phyloP scores from a whole-genome alignment of 2,113 vertebrate species.

The Vombatus ursinus region DNA sequence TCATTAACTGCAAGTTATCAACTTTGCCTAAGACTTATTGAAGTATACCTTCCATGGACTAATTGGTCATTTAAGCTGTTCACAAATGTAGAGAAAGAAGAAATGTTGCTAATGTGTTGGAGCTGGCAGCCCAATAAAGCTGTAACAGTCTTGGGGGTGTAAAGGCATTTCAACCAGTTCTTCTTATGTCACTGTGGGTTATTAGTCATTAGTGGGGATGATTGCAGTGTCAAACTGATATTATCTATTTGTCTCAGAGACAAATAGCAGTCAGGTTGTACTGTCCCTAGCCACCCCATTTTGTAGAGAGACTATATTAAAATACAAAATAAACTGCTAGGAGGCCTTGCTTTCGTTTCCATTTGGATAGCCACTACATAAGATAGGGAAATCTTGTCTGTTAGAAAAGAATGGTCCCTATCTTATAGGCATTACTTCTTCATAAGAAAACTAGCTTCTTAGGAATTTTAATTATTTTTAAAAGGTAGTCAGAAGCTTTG shows the following conservation, averaged over 20 bases:
- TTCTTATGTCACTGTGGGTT: background rate
- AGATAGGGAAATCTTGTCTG: background rate
- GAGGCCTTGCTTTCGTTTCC: background rate
- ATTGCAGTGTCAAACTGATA: background rate
- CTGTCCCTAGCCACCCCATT: background rate
- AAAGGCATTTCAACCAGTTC: background rate
- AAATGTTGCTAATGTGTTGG: background rate
- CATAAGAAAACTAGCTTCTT: background rate
- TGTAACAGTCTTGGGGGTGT: background rate
- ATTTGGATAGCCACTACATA: background rate
- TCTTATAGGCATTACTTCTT: background rate
- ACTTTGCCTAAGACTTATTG: background rate
- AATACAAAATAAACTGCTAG: background rate
- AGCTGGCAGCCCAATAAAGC: background rate
- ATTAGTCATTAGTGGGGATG: background rate
- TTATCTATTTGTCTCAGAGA: background rate
- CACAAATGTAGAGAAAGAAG: slow-evolving; percentile 16
- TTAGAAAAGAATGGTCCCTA: background rate
- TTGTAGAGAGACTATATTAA: background rate
- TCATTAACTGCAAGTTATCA: background rate
- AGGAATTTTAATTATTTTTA: background rate
- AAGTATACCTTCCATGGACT: background rate
- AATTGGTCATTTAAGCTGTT: background rate
- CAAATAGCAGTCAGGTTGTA: background rate
- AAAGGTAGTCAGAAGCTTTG: background rate